A percentile compares a stretch with the other conserved stretches of the same genome.
phyloP scores from a whole-genome alignment of 2,888 invertebrate genomes.

The Sarcophaga variegata region DNA sequence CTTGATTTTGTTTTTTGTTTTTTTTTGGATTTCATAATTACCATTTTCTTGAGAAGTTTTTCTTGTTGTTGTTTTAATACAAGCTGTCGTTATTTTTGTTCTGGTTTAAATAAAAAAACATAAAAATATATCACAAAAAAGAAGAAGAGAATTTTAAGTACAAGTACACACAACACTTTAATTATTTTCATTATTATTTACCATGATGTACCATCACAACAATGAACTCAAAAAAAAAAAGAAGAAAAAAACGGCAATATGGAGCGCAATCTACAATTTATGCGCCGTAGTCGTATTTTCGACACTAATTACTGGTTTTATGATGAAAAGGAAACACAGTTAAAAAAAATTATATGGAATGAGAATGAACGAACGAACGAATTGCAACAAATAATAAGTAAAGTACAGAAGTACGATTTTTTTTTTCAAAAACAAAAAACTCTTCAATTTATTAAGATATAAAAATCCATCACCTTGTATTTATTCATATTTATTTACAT shows the following conservation, averaged over 20 bases:
- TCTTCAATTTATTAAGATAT: too few relatives aligned
- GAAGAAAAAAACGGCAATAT: constrained; percentile 17
- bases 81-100: too few relatives aligned
- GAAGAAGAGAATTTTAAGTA: too few relatives aligned
- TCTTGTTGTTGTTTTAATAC: constrained; percentile 27
- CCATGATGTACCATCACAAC: constrained; percentile 10
- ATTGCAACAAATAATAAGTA: too few relatives aligned
- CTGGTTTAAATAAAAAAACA: too few relatives aligned
- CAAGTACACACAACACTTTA: constrained; percentile 25
- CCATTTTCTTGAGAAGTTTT: constrained; percentile 8
- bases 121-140: too few relatives aligned
- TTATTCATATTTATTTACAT: too few relatives aligned
- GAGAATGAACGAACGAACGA: constrained; percentile 4
- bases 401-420: too few relatives aligned
- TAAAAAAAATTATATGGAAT: constrained; percentile 19
- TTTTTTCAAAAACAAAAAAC: too few relatives aligned
- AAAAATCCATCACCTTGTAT: too few relatives aligned
- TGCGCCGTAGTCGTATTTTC: constrained; percentile 39
- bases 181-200: constrained; percentile 51
- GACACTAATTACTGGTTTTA: constrained; percentile 65
- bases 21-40: constrained; percentile 40
- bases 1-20: not conserved
- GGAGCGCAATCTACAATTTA: constrained; percentile 37
- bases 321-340: constrained; percentile 52
- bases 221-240: constrained; percentile 20